Evolutionary conservation across 2,888 invertebrate species (phyloP).

Genomic region (Mimumesa dahlbomi): DNA sequence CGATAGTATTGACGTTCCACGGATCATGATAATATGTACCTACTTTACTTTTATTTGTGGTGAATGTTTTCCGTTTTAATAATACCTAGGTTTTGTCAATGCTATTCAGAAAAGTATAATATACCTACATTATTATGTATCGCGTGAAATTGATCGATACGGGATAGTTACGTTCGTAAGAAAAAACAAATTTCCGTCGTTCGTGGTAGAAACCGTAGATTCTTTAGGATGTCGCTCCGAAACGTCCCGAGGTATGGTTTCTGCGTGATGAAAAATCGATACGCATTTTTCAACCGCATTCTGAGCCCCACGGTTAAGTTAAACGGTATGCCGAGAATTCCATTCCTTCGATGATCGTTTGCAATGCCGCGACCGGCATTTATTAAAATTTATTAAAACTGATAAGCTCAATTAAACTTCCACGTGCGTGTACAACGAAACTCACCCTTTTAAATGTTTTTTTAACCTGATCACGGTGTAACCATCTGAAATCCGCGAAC

Average conservation of each 20-base stretch:
- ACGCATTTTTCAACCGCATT: constrained; percentile 19
- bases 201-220: background rate
- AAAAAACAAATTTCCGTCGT: background rate
- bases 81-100: no score
- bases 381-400: constrained; percentile 49
- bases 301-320: background rate
- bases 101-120: no score
- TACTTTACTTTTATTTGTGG: no score
- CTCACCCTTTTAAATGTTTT: constrained; percentile 3
- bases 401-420: constrained; percentile 42
- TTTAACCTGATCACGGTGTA: constrained; percentile 18
- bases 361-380: constrained; percentile 23
- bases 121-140: background rate
- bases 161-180: background rate
- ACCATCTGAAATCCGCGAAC: no score
- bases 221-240: background rate
- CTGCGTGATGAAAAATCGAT: constrained; percentile 1
- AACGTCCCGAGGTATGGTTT: background rate
- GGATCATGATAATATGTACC: no score
- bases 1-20: no score
- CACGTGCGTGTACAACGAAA: constrained; percentile 12
- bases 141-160: background rate
- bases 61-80: no score
- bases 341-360: constrained; percentile 6
- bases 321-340: constrained; percentile 27